A percentile compares a stretch with the other conserved stretches of the same genome.
Conservation (phyloP, 2,888 invertebrate genomes). For the Linyphia triangularis region DNA sequence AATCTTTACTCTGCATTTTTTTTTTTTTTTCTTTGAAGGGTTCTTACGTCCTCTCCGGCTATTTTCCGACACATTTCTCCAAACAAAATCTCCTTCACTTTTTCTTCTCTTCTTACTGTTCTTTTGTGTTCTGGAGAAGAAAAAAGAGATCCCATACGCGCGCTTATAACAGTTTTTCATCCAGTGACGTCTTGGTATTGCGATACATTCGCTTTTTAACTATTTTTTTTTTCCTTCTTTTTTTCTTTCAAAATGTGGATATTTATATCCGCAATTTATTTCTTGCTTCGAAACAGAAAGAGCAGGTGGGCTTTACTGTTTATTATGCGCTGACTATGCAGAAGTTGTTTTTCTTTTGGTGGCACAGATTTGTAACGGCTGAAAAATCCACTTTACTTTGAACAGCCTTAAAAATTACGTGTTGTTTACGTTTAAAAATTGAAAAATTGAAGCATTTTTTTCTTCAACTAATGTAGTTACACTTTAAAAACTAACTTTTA, state of each 20-base stretch:
- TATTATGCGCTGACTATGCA: neutral
- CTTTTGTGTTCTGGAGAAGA: neutral
- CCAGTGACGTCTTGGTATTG: constrained; percentile 33
- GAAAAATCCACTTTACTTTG: neutral
- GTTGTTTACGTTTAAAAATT: no score
- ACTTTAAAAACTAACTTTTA: no score
- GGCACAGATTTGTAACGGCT: neutral
- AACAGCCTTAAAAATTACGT: no score
- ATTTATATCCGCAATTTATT: constrained; percentile 38
- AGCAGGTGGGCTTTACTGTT: constrained; percentile 4
- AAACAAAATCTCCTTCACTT: constrained; percentile 50
- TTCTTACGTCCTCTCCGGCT: constrained; percentile 59
- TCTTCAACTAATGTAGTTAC: no score
- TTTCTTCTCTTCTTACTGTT: neutral
- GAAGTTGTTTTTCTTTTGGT: neutral
- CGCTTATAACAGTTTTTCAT: constrained; percentile 58
- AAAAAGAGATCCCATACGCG: constrained; percentile 27
- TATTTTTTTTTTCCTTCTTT: constrained; percentile 19
- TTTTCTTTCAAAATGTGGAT: constrained; percentile 29
- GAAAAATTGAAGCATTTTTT: no score
- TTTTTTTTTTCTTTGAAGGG: constrained; percentile 6
- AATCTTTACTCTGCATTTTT: neutral
- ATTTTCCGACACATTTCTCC: constrained; percentile 71
- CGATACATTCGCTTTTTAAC: constrained; percentile 3
- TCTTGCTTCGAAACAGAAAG: neutral